A percentile compares a stretch with the other conserved stretches of the same genome.
Evolutionary conservation across 53 echinoderm and acorn worm genomes (phyloP).

Genomic region (Zoroaster sp.): DNA sequence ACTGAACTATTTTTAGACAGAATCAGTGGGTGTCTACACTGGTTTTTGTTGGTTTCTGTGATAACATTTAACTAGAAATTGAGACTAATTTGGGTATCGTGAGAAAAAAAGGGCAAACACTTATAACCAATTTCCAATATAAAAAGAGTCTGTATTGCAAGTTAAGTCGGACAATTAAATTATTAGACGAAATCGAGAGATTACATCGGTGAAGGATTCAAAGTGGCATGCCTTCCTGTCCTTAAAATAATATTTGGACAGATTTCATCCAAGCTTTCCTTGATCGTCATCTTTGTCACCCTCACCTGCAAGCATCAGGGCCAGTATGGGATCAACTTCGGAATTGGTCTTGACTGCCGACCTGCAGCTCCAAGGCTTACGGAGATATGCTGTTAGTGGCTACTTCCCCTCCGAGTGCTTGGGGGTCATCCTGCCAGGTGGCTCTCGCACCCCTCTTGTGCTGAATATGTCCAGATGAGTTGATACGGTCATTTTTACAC

Average conservation of each 20-base stretch:
- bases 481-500: background rate
- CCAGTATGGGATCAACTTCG: constrained; percentile 22
- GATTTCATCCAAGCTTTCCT: constrained; percentile 32
- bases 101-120: constrained; percentile 44
- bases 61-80: background rate
- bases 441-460: background rate
- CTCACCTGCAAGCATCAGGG: constrained; percentile 29
- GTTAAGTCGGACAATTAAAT: constrained; percentile 39
- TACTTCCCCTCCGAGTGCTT: constrained; percentile 10
- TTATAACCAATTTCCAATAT: constrained; percentile 37
- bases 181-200: constrained; percentile 37
- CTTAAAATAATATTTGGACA: constrained; percentile 32
- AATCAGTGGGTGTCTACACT: background rate
- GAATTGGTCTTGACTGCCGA: constrained; percentile 41
- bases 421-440: background rate
- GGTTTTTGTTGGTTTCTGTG: background rate
- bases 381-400: constrained; percentile 12
- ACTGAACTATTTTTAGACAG: constrained; percentile 35
- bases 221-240: constrained; percentile 46
- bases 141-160: background rate
- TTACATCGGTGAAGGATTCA: constrained; percentile 23
- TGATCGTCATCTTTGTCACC: constrained; percentile 10
- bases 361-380: background rate
- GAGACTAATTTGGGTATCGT: constrained; percentile 33
- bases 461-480: background rate